Percentiles rank a stretch among this genome's conserved stretches.
These are phyloP conservation scores for Shargacucullia verbasci DNA, from an alignment of 2,888 invertebrate genomes.

Conservation along the genomic window DNA sequence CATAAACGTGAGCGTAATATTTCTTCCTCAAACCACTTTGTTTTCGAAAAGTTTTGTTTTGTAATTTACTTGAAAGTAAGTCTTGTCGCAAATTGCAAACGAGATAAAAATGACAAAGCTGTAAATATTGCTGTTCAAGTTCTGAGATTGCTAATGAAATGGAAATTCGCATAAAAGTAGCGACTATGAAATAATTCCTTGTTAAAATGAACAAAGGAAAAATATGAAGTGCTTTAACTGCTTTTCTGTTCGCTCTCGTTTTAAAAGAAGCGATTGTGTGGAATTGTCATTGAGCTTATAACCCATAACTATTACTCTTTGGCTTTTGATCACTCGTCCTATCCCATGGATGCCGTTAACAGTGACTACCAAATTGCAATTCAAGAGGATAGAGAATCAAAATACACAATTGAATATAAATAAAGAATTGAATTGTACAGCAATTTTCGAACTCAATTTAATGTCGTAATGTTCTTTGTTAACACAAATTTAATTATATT, in stretches of 20 bases:
- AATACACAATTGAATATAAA: no score
- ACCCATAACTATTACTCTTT: conserved; percentile 28
- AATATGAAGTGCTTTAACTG: conserved; percentile 2
- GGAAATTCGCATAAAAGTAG: conserved; percentile 3
- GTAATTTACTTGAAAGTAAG: conserved; percentile 65
- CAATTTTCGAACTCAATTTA: no score
- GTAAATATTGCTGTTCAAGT: conserved; percentile 30
- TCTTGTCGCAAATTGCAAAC: conserved; percentile 24
- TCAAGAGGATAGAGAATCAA: no score
- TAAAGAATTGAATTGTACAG: no score
- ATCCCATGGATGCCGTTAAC: conserved; percentile 34
- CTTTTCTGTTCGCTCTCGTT: conserved; percentile 4
- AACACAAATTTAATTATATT: no score
- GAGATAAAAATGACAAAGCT: conserved; percentile 48
- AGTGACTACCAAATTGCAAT: conserved; percentile 7
- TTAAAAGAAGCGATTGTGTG: conserved; percentile 46
- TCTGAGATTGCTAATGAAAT: conserved; percentile 29
- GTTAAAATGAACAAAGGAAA: conserved; percentile 7
- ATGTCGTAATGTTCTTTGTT: no score
- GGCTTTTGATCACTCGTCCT: conserved; percentile 29
- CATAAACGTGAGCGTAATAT: conserved; percentile 75
- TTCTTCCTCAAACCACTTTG: conserved; percentile 67
- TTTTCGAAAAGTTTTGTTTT: conserved; percentile 69
- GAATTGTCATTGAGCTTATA: conserved; percentile 38
- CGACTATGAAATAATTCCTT: conserved; percentile 17